These are phyloP conservation scores for Dasyurus viverrinus DNA, from an alignment of 2,113 vertebrate genomes.

Conservation along the genomic window DNA sequence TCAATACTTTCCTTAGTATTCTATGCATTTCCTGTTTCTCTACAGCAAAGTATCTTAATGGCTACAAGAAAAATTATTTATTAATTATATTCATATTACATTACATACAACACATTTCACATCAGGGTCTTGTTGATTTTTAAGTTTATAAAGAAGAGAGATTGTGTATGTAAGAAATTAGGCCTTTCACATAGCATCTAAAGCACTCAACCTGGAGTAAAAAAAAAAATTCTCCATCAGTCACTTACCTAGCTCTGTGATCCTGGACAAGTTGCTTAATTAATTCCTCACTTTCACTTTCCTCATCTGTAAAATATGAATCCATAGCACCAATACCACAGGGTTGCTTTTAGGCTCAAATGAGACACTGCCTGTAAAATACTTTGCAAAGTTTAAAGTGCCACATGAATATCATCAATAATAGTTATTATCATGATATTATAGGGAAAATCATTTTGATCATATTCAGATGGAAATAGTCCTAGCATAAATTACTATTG, in stretches of 20 bases:
- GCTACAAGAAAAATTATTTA: background rate
- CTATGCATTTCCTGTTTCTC: background rate
- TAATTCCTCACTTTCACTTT: background rate
- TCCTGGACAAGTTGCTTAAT: background rate
- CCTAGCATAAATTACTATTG: background rate
- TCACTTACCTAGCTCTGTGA: background rate
- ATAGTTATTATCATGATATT: background rate
- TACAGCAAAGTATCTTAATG: fast-evolving
- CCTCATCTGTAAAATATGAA: background rate
- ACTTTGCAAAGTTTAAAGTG: background rate
- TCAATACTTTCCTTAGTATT: fast-evolving
- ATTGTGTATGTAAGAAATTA: background rate
- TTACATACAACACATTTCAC: fast-evolving
- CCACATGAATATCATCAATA: background rate
- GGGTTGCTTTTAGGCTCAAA: background rate
- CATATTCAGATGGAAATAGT: background rate
- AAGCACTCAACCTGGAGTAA: background rate
- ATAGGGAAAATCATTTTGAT: background rate
- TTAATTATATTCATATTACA: background rate
- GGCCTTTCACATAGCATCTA: background rate
- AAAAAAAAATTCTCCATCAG: background rate
- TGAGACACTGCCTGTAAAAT: background rate
- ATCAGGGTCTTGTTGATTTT: background rate
- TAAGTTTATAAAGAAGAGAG: background rate
- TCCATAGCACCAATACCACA: background rate